Evolutionary conservation across 2,113 vertebrate species (phyloP), one percentile per base, ranked within the genome.

Genomic region (Petrocephalus microphthalmus): DNA sequence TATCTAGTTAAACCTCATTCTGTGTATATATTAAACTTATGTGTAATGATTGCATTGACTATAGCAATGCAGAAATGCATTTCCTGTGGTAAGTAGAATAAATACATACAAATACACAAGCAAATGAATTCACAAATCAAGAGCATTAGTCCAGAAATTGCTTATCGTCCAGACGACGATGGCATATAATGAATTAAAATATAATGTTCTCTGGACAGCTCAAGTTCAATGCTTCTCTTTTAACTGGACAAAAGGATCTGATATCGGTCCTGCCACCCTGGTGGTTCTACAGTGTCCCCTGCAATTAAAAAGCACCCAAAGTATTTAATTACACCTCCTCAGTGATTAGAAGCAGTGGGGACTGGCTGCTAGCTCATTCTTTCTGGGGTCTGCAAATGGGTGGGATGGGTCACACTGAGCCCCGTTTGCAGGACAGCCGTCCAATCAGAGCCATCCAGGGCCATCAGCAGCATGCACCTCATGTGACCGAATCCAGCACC

Each of bases 361-460:
- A 92, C 94, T 92, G 89, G 91, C 92, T 92, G 90, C 90, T 92
- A 94, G 94, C 96, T 95, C 94, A 96, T 95, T 95, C 94, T 94
- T 91, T 88, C 53, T 1, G 84, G 91, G 93, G 94, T 95, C 92
- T 94, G 93, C 88, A 91, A 15, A 54, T 17, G 89, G 95, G 95
- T 95, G 95, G 96, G 95, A 95, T 95, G 95, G 94, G 93, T 95
- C 82, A n/a, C 87, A 89, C 90, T 90, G 89, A 90, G 88, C 91
- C 93, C 94, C 90, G 91, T 94, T 94, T 93, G 94, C 94, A 95
- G 94, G 95, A 94, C 94, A 93, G 93, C 89, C 86, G 90, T 42
- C 42, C 42, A 91, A 90, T 74, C 90, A 90, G 20, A 45, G 3
- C 17, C 11, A 3, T 83, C 19, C 81, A 51, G 42, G 10, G 47